These are phyloP conservation scores for Piliocolobus tephrosceles DNA, from an alignment of 2,113 vertebrate species.

Conservation along the genomic window DNA sequence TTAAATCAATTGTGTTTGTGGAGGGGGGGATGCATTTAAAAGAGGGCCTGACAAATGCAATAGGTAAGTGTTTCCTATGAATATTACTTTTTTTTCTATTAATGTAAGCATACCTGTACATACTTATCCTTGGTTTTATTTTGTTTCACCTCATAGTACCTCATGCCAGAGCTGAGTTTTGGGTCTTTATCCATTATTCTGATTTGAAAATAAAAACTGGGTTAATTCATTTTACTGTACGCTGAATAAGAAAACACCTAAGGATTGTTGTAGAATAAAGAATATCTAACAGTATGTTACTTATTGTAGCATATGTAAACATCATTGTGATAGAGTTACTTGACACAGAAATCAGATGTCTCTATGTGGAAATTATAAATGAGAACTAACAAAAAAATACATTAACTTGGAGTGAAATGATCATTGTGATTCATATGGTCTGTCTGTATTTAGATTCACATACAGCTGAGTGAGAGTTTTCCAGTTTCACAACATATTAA, in stretches of 20 bases:
- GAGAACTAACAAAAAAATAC: neutral
- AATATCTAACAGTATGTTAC: neutral
- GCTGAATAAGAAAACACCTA: too few relatives aligned
- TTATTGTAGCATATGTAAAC: neutral
- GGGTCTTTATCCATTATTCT: neutral
- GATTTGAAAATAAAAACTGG: neutral
- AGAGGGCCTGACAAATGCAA: neutral
- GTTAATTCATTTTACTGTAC: neutral
- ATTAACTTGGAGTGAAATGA: neutral
- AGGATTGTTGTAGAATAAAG: neutral
- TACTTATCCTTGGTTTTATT: neutral
- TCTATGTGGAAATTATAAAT: neutral
- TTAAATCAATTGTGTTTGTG: neutral
- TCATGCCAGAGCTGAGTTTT: neutral
- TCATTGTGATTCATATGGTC: neutral
- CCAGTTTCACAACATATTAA: neutral
- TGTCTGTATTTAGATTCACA: too few relatives aligned
- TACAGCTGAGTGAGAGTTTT: neutral
- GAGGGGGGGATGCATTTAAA: neutral
- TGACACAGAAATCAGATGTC: neutral
- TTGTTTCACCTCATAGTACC: neutral
- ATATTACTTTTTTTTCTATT: neutral
- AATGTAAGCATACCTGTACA: neutral
- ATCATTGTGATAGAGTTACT: neutral
- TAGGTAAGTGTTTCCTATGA: neutral